Evolutionary conservation across 1,140 invertebrate genomes (phyloP), one percentile per base, ranked within the genome.

Genomic region (Cotesia vestalis): DNA sequence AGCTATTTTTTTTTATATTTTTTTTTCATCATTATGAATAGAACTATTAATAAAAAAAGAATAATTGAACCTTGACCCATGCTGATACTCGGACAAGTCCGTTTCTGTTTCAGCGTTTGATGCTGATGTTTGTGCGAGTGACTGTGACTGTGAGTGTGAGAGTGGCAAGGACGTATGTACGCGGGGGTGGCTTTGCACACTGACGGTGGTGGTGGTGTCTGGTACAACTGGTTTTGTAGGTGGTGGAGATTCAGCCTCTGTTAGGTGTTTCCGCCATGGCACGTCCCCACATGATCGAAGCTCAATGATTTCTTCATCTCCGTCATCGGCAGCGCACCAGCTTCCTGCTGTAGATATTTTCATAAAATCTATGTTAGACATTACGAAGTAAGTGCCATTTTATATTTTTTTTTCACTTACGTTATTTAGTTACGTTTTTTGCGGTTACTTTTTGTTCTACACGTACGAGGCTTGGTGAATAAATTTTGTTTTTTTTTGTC

Each of bases 231-330:
- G 71, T 79, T 79, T 71, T 70, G 78, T 76, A 75, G 83, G 78
- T 76, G 83, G 76, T 80, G 83, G 81, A 76, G 78, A 79, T 80
- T 82, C 83, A 81, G 84, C 85, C 83, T 85, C 83, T 86, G 85
- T 84, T 87, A 87, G 85, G 84, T 85, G 80, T 84, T 85, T 77
- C 83, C 84, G 71, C 79, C 84, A 84, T 78, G 81, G 75, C 81
- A 81, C 76, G 77, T 78, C 70, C 72, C 78, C 78, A 83, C 84
- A 79, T 87, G 85, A 81, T 90, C 89, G 84, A 88, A 89, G 84
- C 87, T 88, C 80, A 89, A 86, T 78, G 89, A 87, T 83, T 90
- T 90, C 83, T 89, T 88, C 83, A 89, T 86, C 83, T 90, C 89
- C 78, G 89, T 88, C 86, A 90, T 89, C 80, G 89, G 88, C 73